These are phyloP conservation scores for Petrophora chlorosata DNA, from an alignment of 2,888 invertebrate genomes.

Conservation along the genomic window DNA sequence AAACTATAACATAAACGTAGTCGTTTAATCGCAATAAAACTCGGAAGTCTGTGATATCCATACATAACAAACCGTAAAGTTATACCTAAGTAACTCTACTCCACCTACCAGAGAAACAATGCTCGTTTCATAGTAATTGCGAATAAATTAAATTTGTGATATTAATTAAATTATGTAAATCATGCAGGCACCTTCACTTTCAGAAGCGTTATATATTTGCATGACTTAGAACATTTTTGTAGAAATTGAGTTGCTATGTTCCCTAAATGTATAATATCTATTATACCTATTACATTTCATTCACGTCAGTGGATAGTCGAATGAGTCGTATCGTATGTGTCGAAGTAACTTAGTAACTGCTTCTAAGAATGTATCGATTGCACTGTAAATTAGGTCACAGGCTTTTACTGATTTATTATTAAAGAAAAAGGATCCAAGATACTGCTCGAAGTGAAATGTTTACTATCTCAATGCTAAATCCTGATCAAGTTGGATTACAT, in stretches of 20 bases:
- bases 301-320: conserved; percentile 16
- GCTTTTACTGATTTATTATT: conserved; percentile 48
- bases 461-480: conserved; percentile 30
- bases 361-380: conserved; percentile 42
- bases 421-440: conserved; percentile 37
- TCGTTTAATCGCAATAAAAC: no score
- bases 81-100: neutral
- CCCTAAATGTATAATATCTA: neutral
- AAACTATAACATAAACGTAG: no score
- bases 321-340: conserved; percentile 16
- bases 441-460: conserved; percentile 32
- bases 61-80: neutral
- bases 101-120: neutral
- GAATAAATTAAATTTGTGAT: conserved; percentile 11
- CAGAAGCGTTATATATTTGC: neutral
- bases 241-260: neutral
- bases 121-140: conserved; percentile 9
- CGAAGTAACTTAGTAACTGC: conserved; percentile 29
- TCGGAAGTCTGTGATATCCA: neutral
- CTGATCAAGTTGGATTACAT: conserved; percentile 26
- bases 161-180: conserved; percentile 14
- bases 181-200: conserved; percentile 12
- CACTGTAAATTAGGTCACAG: conserved; percentile 46
- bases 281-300: conserved; percentile 15
- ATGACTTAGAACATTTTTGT: neutral